Percentiles rank a stretch among this genome's conserved stretches.
Conservation (phyloP, 1,140 invertebrate genomes). For the Drosophila sproati region DNA sequence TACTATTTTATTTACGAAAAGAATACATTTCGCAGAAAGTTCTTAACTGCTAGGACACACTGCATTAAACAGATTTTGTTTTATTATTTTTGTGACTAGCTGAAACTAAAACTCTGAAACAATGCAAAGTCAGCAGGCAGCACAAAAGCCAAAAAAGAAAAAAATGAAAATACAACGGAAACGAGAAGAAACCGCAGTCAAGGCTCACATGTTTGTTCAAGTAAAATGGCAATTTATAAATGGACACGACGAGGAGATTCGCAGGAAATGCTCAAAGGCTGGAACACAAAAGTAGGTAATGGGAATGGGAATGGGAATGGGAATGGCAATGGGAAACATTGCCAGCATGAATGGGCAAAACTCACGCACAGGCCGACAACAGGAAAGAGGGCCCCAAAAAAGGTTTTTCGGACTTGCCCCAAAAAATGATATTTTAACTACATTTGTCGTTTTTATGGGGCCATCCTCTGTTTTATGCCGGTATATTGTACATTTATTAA, state of each 20-base stretch:
- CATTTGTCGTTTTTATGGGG: constrained; percentile 61
- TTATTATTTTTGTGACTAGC: constrained; percentile 33
- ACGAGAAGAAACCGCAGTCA: constrained; percentile 14
- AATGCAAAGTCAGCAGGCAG: constrained; percentile 22
- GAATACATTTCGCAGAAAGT: neutral
- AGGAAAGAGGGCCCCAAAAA: constrained; percentile 2
- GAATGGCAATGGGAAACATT: neutral
- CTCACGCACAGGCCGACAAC: constrained; percentile 43
- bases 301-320: too few relatives aligned
- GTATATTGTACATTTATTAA: constrained; percentile 78
- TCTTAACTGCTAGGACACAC: neutral
- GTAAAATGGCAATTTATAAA: constrained; percentile 47
- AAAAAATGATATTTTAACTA: constrained; percentile 75
- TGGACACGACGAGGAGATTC: constrained; percentile 50
- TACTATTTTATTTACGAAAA: neutral
- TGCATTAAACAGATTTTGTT: constrained; percentile 3
- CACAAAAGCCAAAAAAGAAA: neutral
- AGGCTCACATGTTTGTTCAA: constrained; percentile 37
- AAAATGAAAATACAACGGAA: constrained; percentile 49
- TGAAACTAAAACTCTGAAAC: constrained; percentile 66
- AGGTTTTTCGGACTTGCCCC: constrained; percentile 14
- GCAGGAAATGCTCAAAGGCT: constrained; percentile 40
- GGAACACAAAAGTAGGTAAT: neutral
- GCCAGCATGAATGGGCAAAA: constrained; percentile 44
- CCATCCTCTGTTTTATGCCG: constrained; percentile 38